Conservation (phyloP, 2,888 invertebrate genomes). For the Aspidiotus rigidus region DNA sequence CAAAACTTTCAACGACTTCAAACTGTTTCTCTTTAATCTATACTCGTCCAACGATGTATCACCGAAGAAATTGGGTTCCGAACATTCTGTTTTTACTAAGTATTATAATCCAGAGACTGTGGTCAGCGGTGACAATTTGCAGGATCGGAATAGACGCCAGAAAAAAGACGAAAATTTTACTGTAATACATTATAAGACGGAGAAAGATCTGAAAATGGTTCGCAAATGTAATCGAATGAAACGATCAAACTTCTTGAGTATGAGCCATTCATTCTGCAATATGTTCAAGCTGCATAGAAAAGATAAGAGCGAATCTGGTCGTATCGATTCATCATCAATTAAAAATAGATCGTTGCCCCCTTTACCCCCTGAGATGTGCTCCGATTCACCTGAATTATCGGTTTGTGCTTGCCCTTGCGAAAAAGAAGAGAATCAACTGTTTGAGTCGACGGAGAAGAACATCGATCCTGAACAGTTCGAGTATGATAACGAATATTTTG, state of each 20-base stretch:
- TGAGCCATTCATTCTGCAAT: constrained; percentile 77
- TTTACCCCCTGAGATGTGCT: constrained; percentile 44
- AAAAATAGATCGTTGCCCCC: constrained; percentile 60
- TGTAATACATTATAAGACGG: background rate
- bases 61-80: constrained; percentile 21
- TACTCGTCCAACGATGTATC: constrained; percentile 21
- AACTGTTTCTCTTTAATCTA: constrained; percentile 20
- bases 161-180: constrained; percentile 14
- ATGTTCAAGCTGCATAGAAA: constrained; percentile 59
- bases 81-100: constrained; percentile 21
- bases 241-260: constrained; percentile 46
- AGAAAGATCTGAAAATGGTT: constrained; percentile 12
- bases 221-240: constrained; percentile 26
- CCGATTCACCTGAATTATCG: background rate
- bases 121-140: background rate
- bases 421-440: constrained; percentile 28
- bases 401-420: constrained; percentile 7
- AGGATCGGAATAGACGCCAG: background rate
- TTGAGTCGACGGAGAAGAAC: constrained; percentile 34
- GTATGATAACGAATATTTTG: constrained; percentile 40
- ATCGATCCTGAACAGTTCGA: constrained; percentile 6
- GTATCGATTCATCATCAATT: constrained; percentile 41
- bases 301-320: background rate
- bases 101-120: background rate
- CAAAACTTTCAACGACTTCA: constrained; percentile 22